These are phyloP conservation scores for Boloria euphrosyne DNA, from an alignment of 2,888 invertebrate genomes.

Conservation along the genomic window DNA sequence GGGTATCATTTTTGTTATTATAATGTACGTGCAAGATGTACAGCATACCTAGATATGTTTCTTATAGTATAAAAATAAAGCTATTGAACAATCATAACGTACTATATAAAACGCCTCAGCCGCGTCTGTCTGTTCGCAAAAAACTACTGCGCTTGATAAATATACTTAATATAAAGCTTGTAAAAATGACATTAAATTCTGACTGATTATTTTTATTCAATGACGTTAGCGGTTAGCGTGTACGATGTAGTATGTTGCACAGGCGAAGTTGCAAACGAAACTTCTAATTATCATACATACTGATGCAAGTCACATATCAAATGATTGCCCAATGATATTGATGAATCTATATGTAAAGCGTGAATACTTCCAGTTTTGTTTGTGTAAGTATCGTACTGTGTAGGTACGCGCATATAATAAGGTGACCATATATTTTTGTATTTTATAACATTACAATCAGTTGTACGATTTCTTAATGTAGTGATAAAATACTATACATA, in stretches of 20 bases:
- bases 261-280: conserved; percentile 2
- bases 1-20: no score
- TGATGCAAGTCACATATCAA: conserved; percentile 24
- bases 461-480: neutral
- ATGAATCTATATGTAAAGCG: conserved; percentile 12
- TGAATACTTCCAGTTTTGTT: neutral
- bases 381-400: neutral
- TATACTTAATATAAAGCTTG: neutral
- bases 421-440: neutral
- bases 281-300: conserved; percentile 17
- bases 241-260: neutral
- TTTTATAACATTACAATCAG: neutral
- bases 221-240: conserved; percentile 11
- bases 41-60: no score
- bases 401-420: neutral
- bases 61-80: neutral
- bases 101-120: no score
- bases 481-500: no score
- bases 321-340: conserved; percentile 32
- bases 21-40: no score
- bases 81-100: no score
- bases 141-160: no score
- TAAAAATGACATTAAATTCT: no score
- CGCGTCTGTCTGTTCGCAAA: no score
- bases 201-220: conserved; percentile 11